Base-by-base conservation (phyloP, 2,888 invertebrate genomes). In the Drosophila imparisetae region DNA sequence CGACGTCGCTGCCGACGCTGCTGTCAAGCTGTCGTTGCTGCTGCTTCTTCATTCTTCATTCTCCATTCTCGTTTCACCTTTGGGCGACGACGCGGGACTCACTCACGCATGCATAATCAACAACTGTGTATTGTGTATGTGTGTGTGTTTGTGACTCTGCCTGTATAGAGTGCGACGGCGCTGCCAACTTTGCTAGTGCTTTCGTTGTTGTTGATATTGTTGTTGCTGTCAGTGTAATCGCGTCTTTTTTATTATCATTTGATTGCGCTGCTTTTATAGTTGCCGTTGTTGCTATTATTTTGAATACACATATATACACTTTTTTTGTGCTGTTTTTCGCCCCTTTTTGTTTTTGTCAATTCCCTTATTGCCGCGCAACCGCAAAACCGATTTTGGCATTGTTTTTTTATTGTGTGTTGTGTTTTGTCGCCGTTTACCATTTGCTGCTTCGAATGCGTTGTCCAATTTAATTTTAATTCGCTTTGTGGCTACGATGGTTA, bases 171-270 rank as follows among this genome's bases (percentile, higher is more conserved):
- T 65, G 77, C 57, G 61, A 52, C 59, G 45, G 69, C 67, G 69
- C 67, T 67, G 67, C 69, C 40, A 68, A 50, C 69, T 57, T 50
- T 57, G 57, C 40, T 30, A 30, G 21, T 66, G 24, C 4, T 55
- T 21, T 30, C 65, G 48, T 45, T 42, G 21, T 30, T 67, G 48
- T 50, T 42, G 45, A n/a, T 10, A 45, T 45, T 45, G 29, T 45
- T 66, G 53, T 52, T 54, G 68, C 58, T 77, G 75, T 67, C 73
- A 68, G 64, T 74, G 75, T 75, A 74, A 78, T 83, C 74, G 90
- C 83, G 75, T 81, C 83, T 83, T 80, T 89, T 90, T 89, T 86
- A 86, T 90, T 86, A 86, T 86, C 86, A 88, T 89, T 90, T 86
- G 90, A 89, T 86, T 89, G 90, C 75, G 79, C 75, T 88, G 80